Evolutionary conservation across 1,140 invertebrate species (phyloP).

Genomic region (Aphelenchoides besseyi): DNA sequence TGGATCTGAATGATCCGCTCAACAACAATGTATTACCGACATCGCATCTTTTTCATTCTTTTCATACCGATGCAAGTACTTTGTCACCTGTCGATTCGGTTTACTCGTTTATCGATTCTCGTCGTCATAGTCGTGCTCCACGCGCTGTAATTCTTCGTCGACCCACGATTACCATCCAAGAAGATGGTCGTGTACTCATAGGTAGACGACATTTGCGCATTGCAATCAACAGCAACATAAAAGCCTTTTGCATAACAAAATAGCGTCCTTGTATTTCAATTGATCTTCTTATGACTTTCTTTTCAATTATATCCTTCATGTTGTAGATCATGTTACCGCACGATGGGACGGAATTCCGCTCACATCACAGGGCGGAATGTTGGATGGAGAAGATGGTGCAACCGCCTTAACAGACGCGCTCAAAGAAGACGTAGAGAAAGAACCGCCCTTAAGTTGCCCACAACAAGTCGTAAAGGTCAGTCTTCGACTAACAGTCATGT

Average conservation of each 20-base stretch:
- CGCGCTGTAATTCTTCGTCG: constrained; percentile 40
- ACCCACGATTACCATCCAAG: constrained; percentile 62
- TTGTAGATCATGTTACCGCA: constrained; percentile 23
- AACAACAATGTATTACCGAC: constrained; percentile 28
- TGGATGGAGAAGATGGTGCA: constrained; percentile 55
- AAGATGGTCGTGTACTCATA: constrained; percentile 60
- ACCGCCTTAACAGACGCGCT: constrained; percentile 58
- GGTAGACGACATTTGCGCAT: constrained; percentile 31
- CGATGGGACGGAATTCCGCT: constrained; percentile 61
- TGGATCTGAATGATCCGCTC: constrained; percentile 22
- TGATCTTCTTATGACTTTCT: background rate
- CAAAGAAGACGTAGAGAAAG: constrained; percentile 54
- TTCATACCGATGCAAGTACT: constrained; percentile 24
- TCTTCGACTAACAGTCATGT: constrained; percentile 2
- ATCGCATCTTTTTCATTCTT: constrained; percentile 18
- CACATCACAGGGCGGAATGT: constrained; percentile 46
- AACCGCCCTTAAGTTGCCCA: constrained; percentile 50
- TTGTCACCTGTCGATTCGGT: constrained; percentile 28
- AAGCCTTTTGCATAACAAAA: background rate
- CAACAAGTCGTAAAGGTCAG: constrained; percentile 59
- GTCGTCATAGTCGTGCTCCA: constrained; percentile 26
- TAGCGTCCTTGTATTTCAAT: background rate
- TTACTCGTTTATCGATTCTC: constrained; percentile 29
- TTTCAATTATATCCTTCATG: constrained; percentile 1
- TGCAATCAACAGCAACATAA: background rate